Evolutionary conservation across 2,113 vertebrate species (phyloP).

Genomic region (Dipodomys spectabilis): DNA sequence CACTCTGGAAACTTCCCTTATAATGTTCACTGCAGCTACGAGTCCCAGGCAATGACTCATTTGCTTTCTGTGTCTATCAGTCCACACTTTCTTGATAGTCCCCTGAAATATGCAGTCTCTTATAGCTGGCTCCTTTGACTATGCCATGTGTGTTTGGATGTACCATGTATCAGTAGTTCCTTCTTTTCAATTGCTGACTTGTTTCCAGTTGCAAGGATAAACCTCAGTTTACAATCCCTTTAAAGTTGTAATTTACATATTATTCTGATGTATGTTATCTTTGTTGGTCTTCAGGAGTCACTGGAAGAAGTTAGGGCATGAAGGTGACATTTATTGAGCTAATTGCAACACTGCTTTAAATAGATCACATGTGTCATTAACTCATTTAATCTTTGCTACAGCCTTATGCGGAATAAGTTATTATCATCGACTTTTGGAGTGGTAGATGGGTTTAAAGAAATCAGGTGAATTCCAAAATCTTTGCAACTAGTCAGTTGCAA

Average conservation of each 20-base stretch:
- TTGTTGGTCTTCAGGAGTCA: background rate
- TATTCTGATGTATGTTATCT: background rate
- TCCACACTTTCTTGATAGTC: background rate
- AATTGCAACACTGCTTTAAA: background rate
- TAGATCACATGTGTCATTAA: background rate
- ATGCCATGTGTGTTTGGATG: background rate
- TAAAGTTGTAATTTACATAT: constrained; percentile 23
- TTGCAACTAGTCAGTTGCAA: background rate
- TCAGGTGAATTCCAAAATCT: background rate
- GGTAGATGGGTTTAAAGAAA: background rate
- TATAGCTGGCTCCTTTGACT: background rate
- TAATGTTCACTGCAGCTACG: background rate
- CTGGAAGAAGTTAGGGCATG: background rate
- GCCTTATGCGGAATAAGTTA: background rate
- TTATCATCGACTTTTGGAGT: background rate
- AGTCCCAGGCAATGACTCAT: background rate
- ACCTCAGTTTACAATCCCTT: background rate
- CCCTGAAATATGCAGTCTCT: background rate
- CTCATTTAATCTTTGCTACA: constrained; percentile 2
- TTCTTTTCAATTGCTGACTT: background rate
- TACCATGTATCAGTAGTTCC: background rate
- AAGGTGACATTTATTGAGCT: background rate
- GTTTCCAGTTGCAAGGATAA: background rate
- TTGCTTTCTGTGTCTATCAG: constrained; percentile 10
- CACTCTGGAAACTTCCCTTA: background rate